Conservation (phyloP, 2,888 invertebrate genomes). For the Caenorhabditis sp. region DNA sequence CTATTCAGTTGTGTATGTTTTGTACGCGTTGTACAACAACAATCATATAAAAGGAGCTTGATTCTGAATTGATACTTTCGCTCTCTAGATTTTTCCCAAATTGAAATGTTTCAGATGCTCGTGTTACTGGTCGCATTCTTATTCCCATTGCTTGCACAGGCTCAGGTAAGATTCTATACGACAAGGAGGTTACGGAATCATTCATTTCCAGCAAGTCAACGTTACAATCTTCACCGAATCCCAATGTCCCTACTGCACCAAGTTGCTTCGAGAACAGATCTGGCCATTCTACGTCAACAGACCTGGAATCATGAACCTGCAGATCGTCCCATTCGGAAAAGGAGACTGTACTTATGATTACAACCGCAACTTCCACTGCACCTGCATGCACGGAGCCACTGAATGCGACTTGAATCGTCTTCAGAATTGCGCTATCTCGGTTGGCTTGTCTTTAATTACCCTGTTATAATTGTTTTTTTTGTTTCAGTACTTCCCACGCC, state of each 20-base stretch:
- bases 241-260: slow-evolving; percentile 82
- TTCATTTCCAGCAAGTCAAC: slow-evolving; percentile 72
- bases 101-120: slow-evolving; percentile 59
- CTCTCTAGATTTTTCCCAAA: neutral
- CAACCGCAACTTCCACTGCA: slow-evolving; percentile 80
- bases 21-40: neutral
- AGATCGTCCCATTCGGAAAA: slow-evolving; percentile 82
- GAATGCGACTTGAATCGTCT: slow-evolving; percentile 82
- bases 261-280: slow-evolving; percentile 81
- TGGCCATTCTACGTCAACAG: slow-evolving; percentile 82
- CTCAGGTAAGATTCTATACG: slow-evolving; percentile 33
- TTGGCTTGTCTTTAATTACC: slow-evolving; percentile 52
- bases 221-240: slow-evolving; percentile 82
- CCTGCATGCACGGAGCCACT: slow-evolving; percentile 83
- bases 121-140: slow-evolving; percentile 54
- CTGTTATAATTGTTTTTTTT: too few species aligned
- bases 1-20: slow-evolving; percentile 8
- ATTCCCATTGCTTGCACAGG: slow-evolving; percentile 28
- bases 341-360: slow-evolving; percentile 82
- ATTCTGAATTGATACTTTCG: neutral
- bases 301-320: slow-evolving; percentile 82
- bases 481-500: slow-evolving; percentile 79
- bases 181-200: neutral
- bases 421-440: slow-evolving; percentile 82
- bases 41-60: neutral